Base-by-base conservation (phyloP, 2,797 vertebrate species). In the Periophthalmus magnuspinnatus region DNA sequence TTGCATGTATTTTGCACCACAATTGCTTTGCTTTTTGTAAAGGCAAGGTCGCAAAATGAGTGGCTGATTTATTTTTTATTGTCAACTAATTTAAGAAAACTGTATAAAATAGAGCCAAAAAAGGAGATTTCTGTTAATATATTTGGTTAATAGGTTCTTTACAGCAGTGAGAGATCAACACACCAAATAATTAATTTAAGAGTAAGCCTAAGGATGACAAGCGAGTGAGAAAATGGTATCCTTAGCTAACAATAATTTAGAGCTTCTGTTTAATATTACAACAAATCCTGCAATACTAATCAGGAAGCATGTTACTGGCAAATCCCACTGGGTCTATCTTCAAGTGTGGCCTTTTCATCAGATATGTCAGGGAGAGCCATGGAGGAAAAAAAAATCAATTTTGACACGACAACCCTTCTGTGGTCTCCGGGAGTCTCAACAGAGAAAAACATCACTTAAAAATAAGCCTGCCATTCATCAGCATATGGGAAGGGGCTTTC, bases 391-490 rank as follows among this genome's bases (percentile, higher is more conserved):
- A 65, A 77, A 74, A 81, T 76, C 71, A 57, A 77, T 78, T 69
- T 76, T 68, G 83, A 86, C 84, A 88, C 58, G 69, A 76, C 76
- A 79, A 69, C 79, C 74, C 70, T 70, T 69, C 67, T 57, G 67
- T 75, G 81, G 63, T 72, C 76, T 77, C 36, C 68, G 41, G 65
- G 63, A 61, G 77, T 84, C 89, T 86, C 85, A 74, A 75, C 79
- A 86, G 89, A 85, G 83, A 76, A 73, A 83, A 78, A 74, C 83
- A 88, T 91, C 84, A 86, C 86, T 86, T 89, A 82, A 88, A 90
- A 85, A 82, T 78, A 82, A 85, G 67, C 77, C 78, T 78, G 82
- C 77, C 72, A 28, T 86, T 81, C 69, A 88, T 90, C 85, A 87
- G 86, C 79, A 84, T 84, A 82, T 78, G 77, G 70, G 76, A 81